Base-by-base conservation (phyloP, 2,113 vertebrate species). In the Dromiciops gliroides region DNA sequence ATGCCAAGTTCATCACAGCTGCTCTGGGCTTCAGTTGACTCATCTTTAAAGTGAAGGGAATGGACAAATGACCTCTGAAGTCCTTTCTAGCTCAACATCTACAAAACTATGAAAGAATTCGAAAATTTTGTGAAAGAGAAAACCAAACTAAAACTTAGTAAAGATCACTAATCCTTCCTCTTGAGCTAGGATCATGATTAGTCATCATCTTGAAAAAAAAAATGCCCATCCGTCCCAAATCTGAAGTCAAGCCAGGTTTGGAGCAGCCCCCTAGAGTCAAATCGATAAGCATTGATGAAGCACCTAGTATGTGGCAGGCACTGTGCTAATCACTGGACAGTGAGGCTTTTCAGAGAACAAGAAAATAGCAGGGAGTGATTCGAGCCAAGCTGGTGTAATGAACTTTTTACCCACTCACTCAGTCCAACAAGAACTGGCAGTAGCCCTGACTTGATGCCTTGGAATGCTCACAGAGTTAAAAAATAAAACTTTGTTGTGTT, bases 401-500 rank as follows among this genome's bases (percentile, higher is more conserved):
- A 97, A 97, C 95, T 95, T 96, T 96, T 96, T 95, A 97, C 94
- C 93, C 50, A 93, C 95, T 96, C 93, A 92, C 94, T 90, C 75
- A 93, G 93, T 50, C 51, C 8, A 91, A 91, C 44, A 94, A 94
- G 95, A 51, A 2, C 92, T 97, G 96, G 92, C 60, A 95, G 52
- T 19, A 94, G 44, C 48, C 4, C 48, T 95, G 75, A 95, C 92
- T 98, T 97, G 96, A 96, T 90, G 83, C 92, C 94, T 92, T 24
- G 51, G 94, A 96, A 96, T 94, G 97, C 94, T 96, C 1, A 5
- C 48, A 37, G 95, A 96, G 95, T 98, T 97, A 97, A 98, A 83
- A 99, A 98, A 97, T 95, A 97, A 97, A 98, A 97, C 96, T 98
- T 97, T 98, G 95, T 98, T 83, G 67, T 83, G 19, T 44, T 83